These are phyloP conservation scores for Eudyptes chrysolophus DNA, from an alignment of 2,113 vertebrate species.

Conservation along the genomic window DNA sequence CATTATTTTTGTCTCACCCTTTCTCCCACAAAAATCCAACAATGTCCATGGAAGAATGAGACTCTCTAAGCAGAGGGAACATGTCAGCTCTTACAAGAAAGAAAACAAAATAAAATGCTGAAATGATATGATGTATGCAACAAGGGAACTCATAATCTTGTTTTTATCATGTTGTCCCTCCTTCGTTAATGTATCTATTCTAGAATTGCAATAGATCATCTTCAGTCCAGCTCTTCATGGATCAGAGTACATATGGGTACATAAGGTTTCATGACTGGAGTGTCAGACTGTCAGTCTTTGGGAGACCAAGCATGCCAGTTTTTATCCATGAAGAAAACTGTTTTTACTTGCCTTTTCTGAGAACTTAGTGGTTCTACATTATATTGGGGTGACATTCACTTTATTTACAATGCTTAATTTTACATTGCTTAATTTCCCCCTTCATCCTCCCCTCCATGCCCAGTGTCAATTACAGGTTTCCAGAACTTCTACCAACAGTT, in stretches of 20 bases:
- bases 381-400: background rate
- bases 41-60: background rate
- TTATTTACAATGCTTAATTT: background rate
- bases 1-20: background rate
- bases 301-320: background rate
- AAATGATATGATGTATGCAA: background rate
- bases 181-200: background rate
- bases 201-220: background rate
- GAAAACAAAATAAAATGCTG: background rate
- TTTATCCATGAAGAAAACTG: fast-evolving
- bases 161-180: background rate
- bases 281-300: background rate
- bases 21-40: background rate
- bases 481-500: background rate
- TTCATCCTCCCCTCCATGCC: background rate
- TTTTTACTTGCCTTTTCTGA: background rate
- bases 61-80: background rate
- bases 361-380: background rate
- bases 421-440: background rate
- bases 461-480: background rate
- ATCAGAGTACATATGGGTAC: fast-evolving
- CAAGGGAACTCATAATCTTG: background rate
- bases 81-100: background rate
- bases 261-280: background rate
- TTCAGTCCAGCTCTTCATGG: background rate